A percentile compares a stretch with the other conserved stretches of the same genome.
These are phyloP conservation scores for Bimastos eiseni DNA, from an alignment of 2,888 invertebrate genomes.

Conservation along the genomic window DNA sequence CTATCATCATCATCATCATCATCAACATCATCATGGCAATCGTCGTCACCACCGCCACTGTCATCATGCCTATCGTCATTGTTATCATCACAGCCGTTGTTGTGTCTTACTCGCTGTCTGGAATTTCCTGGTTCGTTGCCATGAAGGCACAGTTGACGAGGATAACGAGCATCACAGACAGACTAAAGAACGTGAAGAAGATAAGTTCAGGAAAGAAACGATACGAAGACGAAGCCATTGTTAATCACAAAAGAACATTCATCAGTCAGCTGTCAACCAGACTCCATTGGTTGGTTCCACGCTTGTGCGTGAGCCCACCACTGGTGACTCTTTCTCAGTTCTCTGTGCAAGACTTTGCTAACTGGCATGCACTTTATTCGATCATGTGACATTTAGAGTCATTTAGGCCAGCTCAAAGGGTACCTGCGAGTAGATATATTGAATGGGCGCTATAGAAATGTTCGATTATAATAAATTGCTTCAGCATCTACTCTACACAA, in stretches of 20 bases:
- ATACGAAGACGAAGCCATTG: not conserved
- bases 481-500: too few species aligned
- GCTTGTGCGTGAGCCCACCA: too few species aligned
- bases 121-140: slow-evolving; percentile 67
- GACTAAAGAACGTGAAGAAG: slow-evolving; percentile 75
- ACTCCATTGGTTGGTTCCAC: too few species aligned
- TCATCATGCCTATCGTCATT: not conserved
- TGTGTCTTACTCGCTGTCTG: slow-evolving; percentile 86
- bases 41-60: not conserved
- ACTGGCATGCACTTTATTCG: too few species aligned
- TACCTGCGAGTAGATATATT: too few species aligned
- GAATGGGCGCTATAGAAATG: too few species aligned
- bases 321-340: too few species aligned
- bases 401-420: too few species aligned
- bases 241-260: not conserved
- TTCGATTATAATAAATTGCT: too few species aligned
- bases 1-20: slow-evolving; percentile 31
- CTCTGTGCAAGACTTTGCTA: too few species aligned
- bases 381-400: too few species aligned
- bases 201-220: not conserved
- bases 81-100: not conserved
- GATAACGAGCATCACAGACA: slow-evolving; percentile 97
- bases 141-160: slow-evolving; percentile 98
- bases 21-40: not conserved
- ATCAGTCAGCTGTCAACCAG: too few species aligned